Conservation (phyloP, 2,888 invertebrate species). For the Mythimna pallens region DNA sequence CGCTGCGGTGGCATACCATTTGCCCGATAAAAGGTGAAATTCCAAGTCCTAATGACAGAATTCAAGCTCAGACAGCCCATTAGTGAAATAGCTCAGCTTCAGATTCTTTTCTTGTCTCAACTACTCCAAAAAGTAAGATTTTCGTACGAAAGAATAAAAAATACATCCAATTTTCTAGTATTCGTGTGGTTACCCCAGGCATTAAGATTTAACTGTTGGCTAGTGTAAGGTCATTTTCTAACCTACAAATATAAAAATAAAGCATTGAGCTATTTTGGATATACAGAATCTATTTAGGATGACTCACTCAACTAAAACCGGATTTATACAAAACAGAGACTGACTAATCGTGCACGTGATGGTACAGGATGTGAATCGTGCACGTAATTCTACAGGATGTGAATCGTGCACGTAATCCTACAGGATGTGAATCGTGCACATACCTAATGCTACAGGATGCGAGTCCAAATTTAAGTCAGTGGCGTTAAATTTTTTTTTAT, state of each 20-base stretch:
- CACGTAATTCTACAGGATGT: conserved; percentile 43
- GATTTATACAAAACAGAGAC: conserved; percentile 37
- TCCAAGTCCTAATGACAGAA: conserved; percentile 75
- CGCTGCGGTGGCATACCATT: conserved; percentile 46
- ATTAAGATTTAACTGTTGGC: conserved; percentile 36
- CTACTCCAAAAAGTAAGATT: conserved; percentile 57
- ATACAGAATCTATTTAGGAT: conserved; percentile 43
- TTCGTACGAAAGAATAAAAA: conserved; percentile 31
- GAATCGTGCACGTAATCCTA: conserved; percentile 28
- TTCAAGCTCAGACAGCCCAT: conserved; percentile 74
- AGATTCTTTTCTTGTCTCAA: conserved; percentile 73
- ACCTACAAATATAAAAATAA: conserved; percentile 33
- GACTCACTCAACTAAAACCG: conserved; percentile 51
- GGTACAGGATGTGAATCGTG: conserved; percentile 44
- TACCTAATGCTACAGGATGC: conserved; percentile 46
- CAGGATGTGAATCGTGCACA: conserved; percentile 46
- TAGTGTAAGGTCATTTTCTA: conserved; percentile 39
- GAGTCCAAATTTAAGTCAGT: conserved; percentile 39
- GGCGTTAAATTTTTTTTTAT: conserved; percentile 19
- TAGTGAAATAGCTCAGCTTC: conserved; percentile 72
- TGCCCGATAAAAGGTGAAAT: conserved; percentile 73
- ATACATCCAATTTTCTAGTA: conserved; percentile 39
- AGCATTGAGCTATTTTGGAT: conserved; percentile 26
- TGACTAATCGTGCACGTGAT: conserved; percentile 38
- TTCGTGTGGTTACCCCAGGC: conserved; percentile 29